These are phyloP conservation scores for Anoplophora glabripennis DNA, from an alignment of 1,140 invertebrate genomes.

Conservation along the genomic window DNA sequence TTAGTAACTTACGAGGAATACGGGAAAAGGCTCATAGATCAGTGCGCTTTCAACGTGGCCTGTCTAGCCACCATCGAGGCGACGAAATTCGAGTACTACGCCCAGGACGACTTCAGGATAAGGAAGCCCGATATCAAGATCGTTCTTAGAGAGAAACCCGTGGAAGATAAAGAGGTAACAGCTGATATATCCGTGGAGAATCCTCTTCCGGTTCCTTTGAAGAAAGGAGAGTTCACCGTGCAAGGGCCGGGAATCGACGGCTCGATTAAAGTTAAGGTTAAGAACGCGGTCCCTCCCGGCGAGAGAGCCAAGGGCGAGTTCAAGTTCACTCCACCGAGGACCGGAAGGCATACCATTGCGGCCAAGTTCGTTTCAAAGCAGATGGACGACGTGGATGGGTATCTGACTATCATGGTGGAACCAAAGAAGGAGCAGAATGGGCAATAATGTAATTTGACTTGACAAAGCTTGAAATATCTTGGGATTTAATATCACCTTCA, in stretches of 20 bases:
- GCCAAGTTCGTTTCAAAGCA: conserved; percentile 81
- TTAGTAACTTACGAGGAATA: conserved; percentile 80
- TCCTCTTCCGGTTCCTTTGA: conserved; percentile 74
- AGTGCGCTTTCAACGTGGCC: conserved; percentile 81
- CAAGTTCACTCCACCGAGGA: conserved; percentile 66
- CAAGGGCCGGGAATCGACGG: conserved; percentile 75
- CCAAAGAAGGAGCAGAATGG: conserved; percentile 37
- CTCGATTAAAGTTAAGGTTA: conserved; percentile 67
- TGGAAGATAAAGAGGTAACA: conserved; percentile 62
- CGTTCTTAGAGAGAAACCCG: conserved; percentile 59
- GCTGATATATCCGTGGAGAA: conserved; percentile 75
- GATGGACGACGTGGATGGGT: conserved; percentile 80
- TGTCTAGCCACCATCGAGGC: conserved; percentile 77
- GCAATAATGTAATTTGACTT: background rate
- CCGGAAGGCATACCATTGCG: conserved; percentile 71
- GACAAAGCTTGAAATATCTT: too few species aligned
- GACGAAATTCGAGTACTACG: conserved; percentile 83
- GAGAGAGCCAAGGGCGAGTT: conserved; percentile 66
- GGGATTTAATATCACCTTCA: too few species aligned
- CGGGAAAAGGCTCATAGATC: conserved; percentile 68
- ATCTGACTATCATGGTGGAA: conserved; percentile 59
- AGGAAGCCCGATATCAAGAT: conserved; percentile 87
- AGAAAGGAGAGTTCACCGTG: conserved; percentile 71
- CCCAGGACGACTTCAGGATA: conserved; percentile 85
- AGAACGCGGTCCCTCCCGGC: conserved; percentile 60